Evolutionary conservation across 1,140 invertebrate species (phyloP).

Genomic region (Ericerus pela): DNA sequence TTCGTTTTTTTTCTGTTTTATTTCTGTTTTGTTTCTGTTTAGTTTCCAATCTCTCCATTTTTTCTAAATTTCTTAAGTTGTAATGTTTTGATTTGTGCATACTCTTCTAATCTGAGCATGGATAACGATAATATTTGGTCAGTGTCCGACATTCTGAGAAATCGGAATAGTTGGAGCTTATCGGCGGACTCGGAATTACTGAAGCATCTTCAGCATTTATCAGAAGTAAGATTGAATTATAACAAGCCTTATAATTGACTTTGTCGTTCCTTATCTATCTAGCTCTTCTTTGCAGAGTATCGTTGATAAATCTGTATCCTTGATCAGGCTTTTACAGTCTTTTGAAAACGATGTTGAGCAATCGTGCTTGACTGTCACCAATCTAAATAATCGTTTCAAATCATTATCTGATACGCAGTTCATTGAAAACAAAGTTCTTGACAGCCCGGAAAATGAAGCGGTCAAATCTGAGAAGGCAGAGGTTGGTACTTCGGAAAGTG

Average conservation of each 20-base stretch:
- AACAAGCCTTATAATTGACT: background rate
- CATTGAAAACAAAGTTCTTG: background rate
- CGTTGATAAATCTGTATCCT: background rate
- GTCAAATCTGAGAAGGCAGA: too few species aligned
- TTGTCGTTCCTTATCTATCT: background rate
- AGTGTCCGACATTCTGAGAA: background rate
- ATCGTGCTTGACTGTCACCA: background rate
- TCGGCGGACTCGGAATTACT: background rate
- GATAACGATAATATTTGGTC: background rate
- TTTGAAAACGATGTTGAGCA: constrained; percentile 4
- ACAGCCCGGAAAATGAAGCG: background rate
- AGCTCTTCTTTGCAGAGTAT: background rate
- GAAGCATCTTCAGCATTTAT: background rate
- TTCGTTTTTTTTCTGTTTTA: too few species aligned
- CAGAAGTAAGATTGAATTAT: background rate
- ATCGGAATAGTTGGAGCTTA: constrained; percentile 5
- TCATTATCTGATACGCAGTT: background rate
- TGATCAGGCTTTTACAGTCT: background rate
- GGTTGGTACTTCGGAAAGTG: too few species aligned
- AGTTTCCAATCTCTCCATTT: too few species aligned
- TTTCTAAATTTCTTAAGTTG: too few species aligned
- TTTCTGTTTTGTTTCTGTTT: too few species aligned
- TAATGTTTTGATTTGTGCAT: too few species aligned
- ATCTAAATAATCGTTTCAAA: background rate
- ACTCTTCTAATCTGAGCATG: too few species aligned